phyloP scores from a whole-genome alignment of 1,140 invertebrate species.

The Drosophila auraria region DNA sequence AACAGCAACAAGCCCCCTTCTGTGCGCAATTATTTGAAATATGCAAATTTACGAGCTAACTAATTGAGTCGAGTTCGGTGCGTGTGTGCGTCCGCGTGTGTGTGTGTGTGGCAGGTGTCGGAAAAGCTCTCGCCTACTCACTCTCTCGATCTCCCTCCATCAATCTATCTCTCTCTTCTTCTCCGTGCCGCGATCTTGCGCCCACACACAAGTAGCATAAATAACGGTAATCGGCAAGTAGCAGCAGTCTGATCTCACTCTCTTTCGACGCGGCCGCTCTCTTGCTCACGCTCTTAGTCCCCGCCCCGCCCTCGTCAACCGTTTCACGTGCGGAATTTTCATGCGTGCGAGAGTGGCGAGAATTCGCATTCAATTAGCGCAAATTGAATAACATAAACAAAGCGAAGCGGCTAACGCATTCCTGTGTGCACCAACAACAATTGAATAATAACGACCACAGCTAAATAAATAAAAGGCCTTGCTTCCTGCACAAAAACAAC shows the following conservation, averaged over 20 bases:
- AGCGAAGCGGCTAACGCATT: conserved; percentile 40
- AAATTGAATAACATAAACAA: conserved; percentile 53
- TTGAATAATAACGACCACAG: conserved; percentile 48
- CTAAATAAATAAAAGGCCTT: conserved; percentile 57
- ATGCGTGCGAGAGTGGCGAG: conserved; percentile 33
- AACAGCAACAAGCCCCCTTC: conserved; percentile 25
- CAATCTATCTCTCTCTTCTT: background rate
- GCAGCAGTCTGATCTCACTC: conserved; percentile 21
- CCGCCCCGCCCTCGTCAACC: conserved; percentile 7
- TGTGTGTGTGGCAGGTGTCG: conserved; percentile 62
- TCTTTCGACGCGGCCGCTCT: conserved; percentile 16
- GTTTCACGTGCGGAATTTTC: conserved; percentile 15
- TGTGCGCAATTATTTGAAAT: conserved; percentile 73
- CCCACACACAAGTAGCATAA: conserved; percentile 34
- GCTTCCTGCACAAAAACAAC: conserved; percentile 29
- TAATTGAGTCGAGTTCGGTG: conserved; percentile 71
- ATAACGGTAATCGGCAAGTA: conserved; percentile 27
- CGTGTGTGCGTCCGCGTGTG: conserved; percentile 18
- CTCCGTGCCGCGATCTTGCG: conserved; percentile 14
- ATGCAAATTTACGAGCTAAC: conserved; percentile 83
- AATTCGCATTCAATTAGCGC: conserved; percentile 74
- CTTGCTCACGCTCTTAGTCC: conserved; percentile 4
- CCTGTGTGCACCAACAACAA: conserved; percentile 56
- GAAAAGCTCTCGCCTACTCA: conserved; percentile 23
- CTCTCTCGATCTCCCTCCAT: conserved; percentile 20